These are phyloP conservation scores for Eubucco bourcierii DNA, from an alignment of 2,113 vertebrate genomes.

Conservation along the genomic window DNA sequence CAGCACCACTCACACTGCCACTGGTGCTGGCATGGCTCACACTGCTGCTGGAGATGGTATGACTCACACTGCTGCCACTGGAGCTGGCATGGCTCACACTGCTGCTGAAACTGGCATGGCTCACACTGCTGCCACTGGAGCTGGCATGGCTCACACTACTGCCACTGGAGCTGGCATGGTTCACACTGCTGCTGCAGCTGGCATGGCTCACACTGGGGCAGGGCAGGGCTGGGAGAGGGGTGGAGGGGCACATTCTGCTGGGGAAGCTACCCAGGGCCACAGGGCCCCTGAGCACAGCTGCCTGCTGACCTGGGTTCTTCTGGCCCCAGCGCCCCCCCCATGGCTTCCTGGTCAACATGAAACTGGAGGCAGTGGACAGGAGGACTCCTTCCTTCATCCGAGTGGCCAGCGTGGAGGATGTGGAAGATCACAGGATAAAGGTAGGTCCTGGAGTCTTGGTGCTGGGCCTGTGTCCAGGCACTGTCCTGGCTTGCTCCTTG, in stretches of 20 bases:
- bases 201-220: neutral
- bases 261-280: neutral
- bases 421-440: slow-evolving; percentile 95
- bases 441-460: slow-evolving; percentile 63
- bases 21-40: neutral
- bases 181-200: neutral
- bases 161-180: neutral
- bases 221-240: neutral
- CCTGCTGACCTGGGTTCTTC: neutral
- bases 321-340: slow-evolving; percentile 84
- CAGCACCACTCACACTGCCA: too few relatives aligned
- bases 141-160: neutral
- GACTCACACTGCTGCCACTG: neutral
- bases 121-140: neutral
- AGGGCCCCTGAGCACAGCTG: neutral
- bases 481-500: neutral
- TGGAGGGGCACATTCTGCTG: neutral
- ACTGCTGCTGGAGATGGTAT: neutral
- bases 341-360: slow-evolving; percentile 92
- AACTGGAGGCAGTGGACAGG: slow-evolving; percentile 93
- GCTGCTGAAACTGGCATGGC: neutral
- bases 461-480: neutral
- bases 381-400: slow-evolving; percentile 91
- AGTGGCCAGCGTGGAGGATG: slow-evolving; percentile 91
- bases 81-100: neutral